A percentile compares a stretch with the other conserved stretches of the same genome.
Evolutionary conservation across 2,113 vertebrate genomes (phyloP).

Genomic region (Albula glossodonta): DNA sequence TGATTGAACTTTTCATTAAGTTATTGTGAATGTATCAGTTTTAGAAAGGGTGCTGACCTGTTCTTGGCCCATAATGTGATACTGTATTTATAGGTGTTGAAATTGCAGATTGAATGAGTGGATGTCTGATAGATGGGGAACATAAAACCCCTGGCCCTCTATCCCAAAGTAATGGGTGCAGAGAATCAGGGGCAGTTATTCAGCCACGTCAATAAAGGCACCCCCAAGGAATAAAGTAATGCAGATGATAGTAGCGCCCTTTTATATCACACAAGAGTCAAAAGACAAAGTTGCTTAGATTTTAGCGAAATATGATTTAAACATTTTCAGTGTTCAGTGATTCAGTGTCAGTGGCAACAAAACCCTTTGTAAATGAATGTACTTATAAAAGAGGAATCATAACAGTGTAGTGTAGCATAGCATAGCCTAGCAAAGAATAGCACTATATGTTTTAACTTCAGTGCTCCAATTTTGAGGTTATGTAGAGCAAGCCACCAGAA

Average conservation of each 20-base stretch:
- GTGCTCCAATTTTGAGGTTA: neutral
- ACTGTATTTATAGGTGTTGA: neutral
- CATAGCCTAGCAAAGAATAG: too few relatives aligned
- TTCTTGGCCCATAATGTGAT: neutral
- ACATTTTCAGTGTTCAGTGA: neutral
- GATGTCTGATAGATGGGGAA: neutral
- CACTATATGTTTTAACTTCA: neutral
- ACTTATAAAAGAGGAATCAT: neutral
- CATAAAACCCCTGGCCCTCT: constrained; percentile 50
- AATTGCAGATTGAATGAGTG: neutral
- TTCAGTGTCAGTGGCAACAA: neutral
- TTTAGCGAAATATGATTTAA: neutral
- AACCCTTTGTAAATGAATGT: neutral
- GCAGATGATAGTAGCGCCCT: too few relatives aligned
- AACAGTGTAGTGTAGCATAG: neutral
- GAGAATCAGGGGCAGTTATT: constrained; percentile 48
- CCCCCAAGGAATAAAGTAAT: too few relatives aligned
- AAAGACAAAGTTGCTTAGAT: neutral
- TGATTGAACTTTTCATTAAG: too few relatives aligned
- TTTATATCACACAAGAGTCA: too few relatives aligned
- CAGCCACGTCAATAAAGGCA: constrained; percentile 57
- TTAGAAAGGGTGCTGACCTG: too few relatives aligned
- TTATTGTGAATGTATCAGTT: too few relatives aligned
- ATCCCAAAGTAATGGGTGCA: constrained; percentile 31
- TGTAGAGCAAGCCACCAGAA: too few relatives aligned